Percentiles rank a stretch among this genome's conserved stretches.
phyloP scores from a whole-genome alignment of 1,140 invertebrate species.

The Bombus polaris region DNA sequence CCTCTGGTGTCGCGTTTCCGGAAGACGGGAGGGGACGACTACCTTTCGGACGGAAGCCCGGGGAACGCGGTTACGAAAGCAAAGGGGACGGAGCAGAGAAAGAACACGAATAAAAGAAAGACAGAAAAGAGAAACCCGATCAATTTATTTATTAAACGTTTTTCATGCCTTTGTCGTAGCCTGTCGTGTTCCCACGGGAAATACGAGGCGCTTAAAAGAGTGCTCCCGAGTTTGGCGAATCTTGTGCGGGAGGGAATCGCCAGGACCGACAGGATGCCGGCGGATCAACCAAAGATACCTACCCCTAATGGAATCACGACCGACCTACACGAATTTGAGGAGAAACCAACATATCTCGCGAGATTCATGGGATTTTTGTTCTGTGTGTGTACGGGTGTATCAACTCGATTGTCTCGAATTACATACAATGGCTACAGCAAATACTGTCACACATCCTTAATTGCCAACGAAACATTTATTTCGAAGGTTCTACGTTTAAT shows the following conservation, averaged over 20 bases:
- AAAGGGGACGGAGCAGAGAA: neutral
- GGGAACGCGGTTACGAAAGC: constrained; percentile 3
- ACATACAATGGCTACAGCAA: too few species aligned
- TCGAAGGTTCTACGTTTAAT: too few species aligned
- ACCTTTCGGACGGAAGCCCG: constrained; percentile 18
- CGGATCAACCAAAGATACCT: constrained; percentile 43
- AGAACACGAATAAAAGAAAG: neutral
- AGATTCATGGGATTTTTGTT: constrained; percentile 46
- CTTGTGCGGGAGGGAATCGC: constrained; percentile 48
- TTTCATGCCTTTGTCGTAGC: constrained; percentile 63
- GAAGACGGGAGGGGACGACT: constrained; percentile 43
- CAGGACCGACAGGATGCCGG: constrained; percentile 7
- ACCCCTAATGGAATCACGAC: constrained; percentile 59
- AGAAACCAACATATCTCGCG: neutral
- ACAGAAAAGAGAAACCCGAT: constrained; percentile 64
- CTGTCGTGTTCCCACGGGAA: constrained; percentile 67
- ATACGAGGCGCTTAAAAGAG: constrained; percentile 69
- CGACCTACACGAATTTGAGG: neutral
- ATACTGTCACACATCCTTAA: too few species aligned
- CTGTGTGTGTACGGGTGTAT: too few species aligned
- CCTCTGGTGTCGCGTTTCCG: constrained; percentile 66
- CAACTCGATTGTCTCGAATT: too few species aligned
- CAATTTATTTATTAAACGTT: constrained; percentile 73
- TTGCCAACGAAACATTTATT: too few species aligned
- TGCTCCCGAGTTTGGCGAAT: constrained; percentile 19